phyloP scores from a whole-genome alignment of 2,797 vertebrate species.

The Spatula clypeata region DNA sequence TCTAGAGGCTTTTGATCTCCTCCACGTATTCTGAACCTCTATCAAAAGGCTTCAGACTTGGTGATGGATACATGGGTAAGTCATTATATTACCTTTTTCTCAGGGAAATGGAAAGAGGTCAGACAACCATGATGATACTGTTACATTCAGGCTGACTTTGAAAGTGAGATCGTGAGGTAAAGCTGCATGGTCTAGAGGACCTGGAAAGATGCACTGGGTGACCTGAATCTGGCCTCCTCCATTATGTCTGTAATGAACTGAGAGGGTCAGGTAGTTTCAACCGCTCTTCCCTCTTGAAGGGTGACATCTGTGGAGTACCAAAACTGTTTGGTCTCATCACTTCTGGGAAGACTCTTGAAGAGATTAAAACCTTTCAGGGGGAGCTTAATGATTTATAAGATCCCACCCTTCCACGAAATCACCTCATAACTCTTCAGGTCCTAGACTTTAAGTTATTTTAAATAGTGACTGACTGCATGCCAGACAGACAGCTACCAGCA shows the following conservation, averaged over 20 bases:
- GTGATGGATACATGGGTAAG: neutral
- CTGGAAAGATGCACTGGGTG: neutral
- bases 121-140: neutral
- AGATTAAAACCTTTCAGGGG: neutral
- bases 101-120: neutral
- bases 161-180: neutral
- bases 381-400: neutral
- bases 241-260: neutral
- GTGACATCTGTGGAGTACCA: neutral
- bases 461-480: neutral
- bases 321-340: neutral
- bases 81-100: neutral
- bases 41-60: neutral
- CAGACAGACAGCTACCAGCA: neutral
- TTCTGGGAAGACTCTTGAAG: neutral
- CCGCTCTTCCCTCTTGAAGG: neutral
- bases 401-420: neutral
- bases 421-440: neutral
- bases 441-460: neutral
- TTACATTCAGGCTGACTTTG: neutral
- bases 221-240: neutral
- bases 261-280: neutral
- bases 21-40: neutral
- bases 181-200: neutral
- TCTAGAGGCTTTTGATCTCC: neutral